Evolutionary conservation across 2,888 invertebrate genomes (phyloP), one percentile per base, ranked within the genome.

Genomic region (Apodemia hepburni): DNA sequence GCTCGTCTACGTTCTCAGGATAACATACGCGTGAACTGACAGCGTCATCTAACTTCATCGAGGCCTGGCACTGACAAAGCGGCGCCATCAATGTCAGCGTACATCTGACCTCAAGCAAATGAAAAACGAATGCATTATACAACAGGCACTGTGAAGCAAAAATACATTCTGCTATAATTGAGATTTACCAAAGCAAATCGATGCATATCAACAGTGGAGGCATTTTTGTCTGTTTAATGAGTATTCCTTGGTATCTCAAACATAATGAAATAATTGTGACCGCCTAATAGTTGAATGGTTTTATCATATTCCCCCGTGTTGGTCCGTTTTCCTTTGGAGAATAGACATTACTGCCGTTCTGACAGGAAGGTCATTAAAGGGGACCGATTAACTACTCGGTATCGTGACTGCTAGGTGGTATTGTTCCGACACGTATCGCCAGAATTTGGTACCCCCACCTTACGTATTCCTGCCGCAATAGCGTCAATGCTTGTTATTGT

Each of bases 41-140:
- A 80, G 76, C 75, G 71, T 72, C 78, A 81, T 82, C 78, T 75
- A 79, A 76, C 79, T 80, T 79, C 79, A 81, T 79, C 75, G 69
- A 65, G 67, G 65, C 68, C 72, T 82, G 85, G 81, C 87, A 85
- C 76, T 86, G 85, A 87, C 79, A 83, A 84, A 87, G 81, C 75
- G 76, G 64, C 71, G 72, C 69, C 74, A 72, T 76, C 74, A 75
- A 73, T 74, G 73, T 72, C 76, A 74, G 68, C 71, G 74, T 70
- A 71, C 70, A 70, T 70, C 75, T 78, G 79, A 79, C 79, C 81
- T 76, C 79, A 73, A 75, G 72, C 54, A 77, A 70, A 75, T 67
- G 71, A 76, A 76, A 80, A 82, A 84, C 77, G 79, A 79, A 83
- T 81, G 78, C 71, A 74, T 77, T 76, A 77, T 79, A 79, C 75